Evolutionary conservation across 2,113 vertebrate species (phyloP).

Genomic region (Vireo altiloquus): DNA sequence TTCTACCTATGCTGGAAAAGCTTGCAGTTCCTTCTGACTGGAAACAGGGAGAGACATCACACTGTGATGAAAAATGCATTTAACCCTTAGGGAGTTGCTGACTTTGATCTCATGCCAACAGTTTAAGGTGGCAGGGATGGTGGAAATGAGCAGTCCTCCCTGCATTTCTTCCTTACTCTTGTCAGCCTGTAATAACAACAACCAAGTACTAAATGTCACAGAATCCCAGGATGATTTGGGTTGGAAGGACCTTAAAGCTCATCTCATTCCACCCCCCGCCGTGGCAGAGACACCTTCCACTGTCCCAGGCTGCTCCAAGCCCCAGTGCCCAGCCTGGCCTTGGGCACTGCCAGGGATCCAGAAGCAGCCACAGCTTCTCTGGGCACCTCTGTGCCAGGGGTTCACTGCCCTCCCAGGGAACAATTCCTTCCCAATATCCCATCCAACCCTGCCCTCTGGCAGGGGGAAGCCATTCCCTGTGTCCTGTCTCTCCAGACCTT

Average conservation of each 20-base stretch:
- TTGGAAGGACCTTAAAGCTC: background rate
- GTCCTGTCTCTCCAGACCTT: background rate
- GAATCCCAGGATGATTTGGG: background rate
- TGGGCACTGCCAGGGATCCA: background rate
- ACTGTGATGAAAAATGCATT: background rate
- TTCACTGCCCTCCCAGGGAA: fast-evolving
- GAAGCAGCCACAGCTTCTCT: background rate
- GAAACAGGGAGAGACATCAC: background rate
- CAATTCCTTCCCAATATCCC: background rate
- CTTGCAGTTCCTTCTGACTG: background rate
- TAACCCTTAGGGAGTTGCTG: background rate
- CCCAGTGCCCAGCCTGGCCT: fast-evolving
- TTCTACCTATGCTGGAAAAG: background rate
- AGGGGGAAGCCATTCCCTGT: background rate
- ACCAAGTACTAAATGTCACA: background rate
- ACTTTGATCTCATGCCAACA: background rate
- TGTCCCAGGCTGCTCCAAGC: background rate
- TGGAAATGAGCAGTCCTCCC: background rate
- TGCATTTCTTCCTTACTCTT: background rate
- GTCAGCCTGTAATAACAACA: background rate
- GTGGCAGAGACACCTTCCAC: background rate
- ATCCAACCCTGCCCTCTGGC: background rate
- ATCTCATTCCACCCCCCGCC: background rate
- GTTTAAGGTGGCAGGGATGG: background rate
- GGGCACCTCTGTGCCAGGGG: background rate